Percentiles rank a stretch among this genome's conserved stretches.
These are phyloP conservation scores for Steinernema feltiae DNA, from an alignment of 1,140 invertebrate species.

Conservation along the genomic window DNA sequence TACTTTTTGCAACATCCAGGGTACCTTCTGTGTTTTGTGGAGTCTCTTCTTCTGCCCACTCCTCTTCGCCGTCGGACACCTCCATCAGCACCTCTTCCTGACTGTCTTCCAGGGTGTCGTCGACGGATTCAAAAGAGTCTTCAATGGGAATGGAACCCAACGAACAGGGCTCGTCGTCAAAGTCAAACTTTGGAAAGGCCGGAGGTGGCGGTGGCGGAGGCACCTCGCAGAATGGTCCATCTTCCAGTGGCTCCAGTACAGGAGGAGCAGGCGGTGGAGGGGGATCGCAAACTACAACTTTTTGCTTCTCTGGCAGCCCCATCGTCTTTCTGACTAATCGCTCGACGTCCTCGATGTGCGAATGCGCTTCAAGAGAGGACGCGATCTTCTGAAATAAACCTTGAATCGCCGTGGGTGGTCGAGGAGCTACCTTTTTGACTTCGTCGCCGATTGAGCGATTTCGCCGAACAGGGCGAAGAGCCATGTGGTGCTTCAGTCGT, in stretches of 20 bases:
- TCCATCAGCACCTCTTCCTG: slow-evolving; percentile 3
- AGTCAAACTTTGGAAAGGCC: neutral
- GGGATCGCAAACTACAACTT: neutral
- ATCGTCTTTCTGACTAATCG: neutral
- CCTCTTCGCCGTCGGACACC: slow-evolving; percentile 8
- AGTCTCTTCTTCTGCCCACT: no score
- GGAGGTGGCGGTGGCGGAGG: neutral
- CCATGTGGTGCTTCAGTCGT: neutral
- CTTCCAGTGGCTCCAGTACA: neutral
- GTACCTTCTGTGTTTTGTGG: no score
- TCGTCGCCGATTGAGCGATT: neutral
- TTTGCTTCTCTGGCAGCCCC: neutral
- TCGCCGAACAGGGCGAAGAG: neutral
- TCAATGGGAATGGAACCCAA: neutral
- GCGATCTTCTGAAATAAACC: neutral
- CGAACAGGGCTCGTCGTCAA: neutral
- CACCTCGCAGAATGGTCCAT: neutral
- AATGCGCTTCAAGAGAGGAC: neutral
- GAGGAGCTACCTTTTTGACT: neutral
- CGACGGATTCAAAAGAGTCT: neutral
- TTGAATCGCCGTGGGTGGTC: neutral
- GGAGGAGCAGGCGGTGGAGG: neutral
- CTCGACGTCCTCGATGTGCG: neutral
- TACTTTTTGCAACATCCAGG: no score
- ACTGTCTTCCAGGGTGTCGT: neutral